Evolutionary conservation across 2,113 vertebrate species (phyloP).

Genomic region (Reinhardtius hippoglossoides): DNA sequence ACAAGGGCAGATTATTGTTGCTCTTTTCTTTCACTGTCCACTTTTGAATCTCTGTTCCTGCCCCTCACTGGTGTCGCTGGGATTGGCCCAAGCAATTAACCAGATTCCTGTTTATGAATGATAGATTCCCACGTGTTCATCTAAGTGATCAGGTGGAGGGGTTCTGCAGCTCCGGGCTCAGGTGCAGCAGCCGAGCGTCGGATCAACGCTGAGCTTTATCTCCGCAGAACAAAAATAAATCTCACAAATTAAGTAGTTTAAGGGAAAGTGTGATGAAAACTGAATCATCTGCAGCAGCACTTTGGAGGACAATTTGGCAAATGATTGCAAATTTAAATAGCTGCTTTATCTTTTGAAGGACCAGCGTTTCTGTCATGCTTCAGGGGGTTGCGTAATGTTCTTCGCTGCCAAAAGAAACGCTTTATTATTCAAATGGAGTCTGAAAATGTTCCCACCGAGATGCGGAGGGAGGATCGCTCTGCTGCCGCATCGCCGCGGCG

Average conservation of each 20-base stretch:
- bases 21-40: neutral
- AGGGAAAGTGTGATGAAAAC: conserved; percentile 58
- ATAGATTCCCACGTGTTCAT: conserved; percentile 14
- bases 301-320: conserved; percentile 56
- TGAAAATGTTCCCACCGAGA: neutral
- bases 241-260: conserved; percentile 52
- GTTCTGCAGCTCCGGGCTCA: neutral
- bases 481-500: no score
- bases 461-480: neutral
- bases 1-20: no score
- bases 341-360: conserved; percentile 60
- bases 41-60: neutral
- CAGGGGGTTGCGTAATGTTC: conserved; percentile 33
- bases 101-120: conserved; percentile 12
- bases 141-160: no score
- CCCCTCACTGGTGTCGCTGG: neutral
- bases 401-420: neutral
- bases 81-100: conserved; percentile 45
- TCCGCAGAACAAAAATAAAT: conserved; percentile 59
- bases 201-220: conserved; percentile 49
- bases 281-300: conserved; percentile 39
- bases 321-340: conserved; percentile 66
- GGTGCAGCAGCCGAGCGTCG: conserved; percentile 25
- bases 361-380: conserved; percentile 50
- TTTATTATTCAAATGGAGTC: conserved; percentile 35